These are phyloP conservation scores for Drosophila merina DNA, from an alignment of 2,888 invertebrate genomes.

Conservation along the genomic window DNA sequence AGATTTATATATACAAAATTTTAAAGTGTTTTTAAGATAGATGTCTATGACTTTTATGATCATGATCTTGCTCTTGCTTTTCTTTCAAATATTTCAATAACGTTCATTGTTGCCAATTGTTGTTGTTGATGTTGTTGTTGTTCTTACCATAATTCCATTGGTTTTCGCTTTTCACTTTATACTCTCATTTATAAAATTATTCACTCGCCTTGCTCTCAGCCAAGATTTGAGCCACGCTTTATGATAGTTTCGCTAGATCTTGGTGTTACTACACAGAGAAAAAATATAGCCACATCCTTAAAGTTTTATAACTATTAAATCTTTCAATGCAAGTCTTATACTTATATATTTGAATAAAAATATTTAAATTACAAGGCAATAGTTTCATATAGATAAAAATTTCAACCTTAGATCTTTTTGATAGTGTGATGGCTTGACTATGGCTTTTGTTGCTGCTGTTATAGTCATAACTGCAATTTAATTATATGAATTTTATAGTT, in stretches of 20 bases:
- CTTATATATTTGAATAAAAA: too few relatives aligned
- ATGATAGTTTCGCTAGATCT: constrained; percentile 27
- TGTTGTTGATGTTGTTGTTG: constrained; percentile 20
- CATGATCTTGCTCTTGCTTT: constrained; percentile 12
- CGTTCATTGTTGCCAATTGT: constrained; percentile 7
- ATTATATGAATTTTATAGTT: constrained; percentile 76
- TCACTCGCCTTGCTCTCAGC: constrained; percentile 22
- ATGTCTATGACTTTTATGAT: not conserved
- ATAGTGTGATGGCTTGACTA: constrained; percentile 14
- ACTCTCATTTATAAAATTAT: constrained; percentile 54
- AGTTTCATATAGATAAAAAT: not conserved
- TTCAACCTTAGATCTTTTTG: not conserved
- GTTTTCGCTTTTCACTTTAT: constrained; percentile 68
- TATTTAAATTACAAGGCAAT: too few relatives aligned
- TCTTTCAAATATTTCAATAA: constrained; percentile 8
- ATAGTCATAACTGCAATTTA: constrained; percentile 72
- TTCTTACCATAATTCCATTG: constrained; percentile 35
- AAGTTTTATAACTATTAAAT: too few relatives aligned
- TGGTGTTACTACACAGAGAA: constrained; percentile 4
- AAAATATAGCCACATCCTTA: not conserved
- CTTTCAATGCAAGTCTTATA: too few relatives aligned
- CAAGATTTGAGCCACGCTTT: constrained; percentile 20
- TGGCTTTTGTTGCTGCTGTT: constrained; percentile 31
- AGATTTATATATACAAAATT: not conserved
- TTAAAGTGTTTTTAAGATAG: not conserved